These are phyloP conservation scores for Bombus confusus DNA, from an alignment of 1,140 invertebrate species.

Conservation along the genomic window DNA sequence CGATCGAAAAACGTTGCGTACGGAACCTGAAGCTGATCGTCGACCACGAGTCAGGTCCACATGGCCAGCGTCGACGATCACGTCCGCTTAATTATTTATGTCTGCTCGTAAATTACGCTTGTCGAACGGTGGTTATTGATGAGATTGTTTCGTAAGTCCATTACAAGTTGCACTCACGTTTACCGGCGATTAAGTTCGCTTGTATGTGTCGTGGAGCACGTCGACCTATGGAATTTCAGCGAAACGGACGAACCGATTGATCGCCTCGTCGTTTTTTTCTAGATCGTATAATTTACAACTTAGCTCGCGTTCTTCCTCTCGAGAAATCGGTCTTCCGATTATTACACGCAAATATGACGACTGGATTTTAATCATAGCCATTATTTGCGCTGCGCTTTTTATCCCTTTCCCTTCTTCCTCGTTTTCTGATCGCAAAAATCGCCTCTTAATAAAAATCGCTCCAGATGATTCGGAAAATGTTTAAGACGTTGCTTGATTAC, in stretches of 20 bases:
- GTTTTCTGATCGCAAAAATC: not conserved
- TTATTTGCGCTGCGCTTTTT: not conserved
- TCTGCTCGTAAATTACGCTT: constrained; percentile 56
- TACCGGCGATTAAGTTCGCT: constrained; percentile 39
- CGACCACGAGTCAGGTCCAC: not conserved
- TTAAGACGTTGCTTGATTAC: not conserved
- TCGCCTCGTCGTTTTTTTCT: not conserved
- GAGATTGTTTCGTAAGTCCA: constrained; percentile 56
- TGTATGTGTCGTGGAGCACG: constrained; percentile 32
- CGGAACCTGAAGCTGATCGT: constrained; percentile 28
- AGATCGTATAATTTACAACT: constrained; percentile 11
- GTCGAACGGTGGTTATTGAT: constrained; percentile 52
- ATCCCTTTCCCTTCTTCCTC: not conserved
- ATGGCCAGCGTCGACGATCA: constrained; percentile 37
- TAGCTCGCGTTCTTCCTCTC: not conserved
- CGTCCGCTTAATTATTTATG: constrained; percentile 55
- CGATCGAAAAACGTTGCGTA: constrained; percentile 17
- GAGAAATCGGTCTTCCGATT: not conserved
- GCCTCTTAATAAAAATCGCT: not conserved
- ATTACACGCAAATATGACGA: constrained; percentile 20
- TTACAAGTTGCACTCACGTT: constrained; percentile 48
- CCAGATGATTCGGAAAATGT: not conserved
- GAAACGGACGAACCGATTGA: not conserved
- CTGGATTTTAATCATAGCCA: constrained; percentile 6
- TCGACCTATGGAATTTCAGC: constrained; percentile 2